These are phyloP conservation scores for Coreius guichenoti DNA, from an alignment of 2,797 vertebrate genomes.

Conservation along the genomic window DNA sequence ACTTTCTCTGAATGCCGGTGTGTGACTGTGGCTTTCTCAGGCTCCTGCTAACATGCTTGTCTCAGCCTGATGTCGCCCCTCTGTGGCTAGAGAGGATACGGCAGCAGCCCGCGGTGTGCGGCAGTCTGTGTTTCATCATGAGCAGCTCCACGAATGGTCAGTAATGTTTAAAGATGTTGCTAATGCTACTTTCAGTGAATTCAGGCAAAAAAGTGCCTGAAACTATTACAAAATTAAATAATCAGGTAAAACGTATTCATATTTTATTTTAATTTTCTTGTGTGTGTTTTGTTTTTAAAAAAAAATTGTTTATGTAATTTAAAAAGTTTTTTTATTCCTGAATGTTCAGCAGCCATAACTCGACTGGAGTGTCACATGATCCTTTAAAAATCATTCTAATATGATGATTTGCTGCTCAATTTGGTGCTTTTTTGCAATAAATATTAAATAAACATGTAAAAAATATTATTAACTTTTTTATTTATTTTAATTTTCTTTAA, in stretches of 20 bases:
- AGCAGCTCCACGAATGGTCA: conserved; percentile 93
- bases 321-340: neutral
- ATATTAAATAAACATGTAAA: no score
- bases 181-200: neutral
- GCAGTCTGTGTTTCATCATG: conserved; percentile 94
- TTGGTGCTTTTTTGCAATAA: no score
- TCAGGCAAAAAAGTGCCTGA: neutral
- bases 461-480: no score
- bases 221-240: neutral
- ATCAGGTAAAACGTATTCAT: neutral
- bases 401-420: no score
- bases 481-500: no score
- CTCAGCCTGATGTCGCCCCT: conserved; percentile 85
- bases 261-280: neutral
- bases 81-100: conserved; percentile 89
- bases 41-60: conserved; percentile 91
- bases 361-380: neutral
- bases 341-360: neutral
- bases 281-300: neutral
- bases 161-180: conserved; percentile 34
- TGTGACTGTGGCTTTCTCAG: conserved; percentile 71
- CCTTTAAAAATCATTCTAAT: neutral
- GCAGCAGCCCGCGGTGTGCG: conserved; percentile 78
- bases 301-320: neutral
- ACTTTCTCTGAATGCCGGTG: conserved; percentile 3